Evolutionary conservation across 2,113 vertebrate species (phyloP).

Genomic region (Etia nguti): DNA sequence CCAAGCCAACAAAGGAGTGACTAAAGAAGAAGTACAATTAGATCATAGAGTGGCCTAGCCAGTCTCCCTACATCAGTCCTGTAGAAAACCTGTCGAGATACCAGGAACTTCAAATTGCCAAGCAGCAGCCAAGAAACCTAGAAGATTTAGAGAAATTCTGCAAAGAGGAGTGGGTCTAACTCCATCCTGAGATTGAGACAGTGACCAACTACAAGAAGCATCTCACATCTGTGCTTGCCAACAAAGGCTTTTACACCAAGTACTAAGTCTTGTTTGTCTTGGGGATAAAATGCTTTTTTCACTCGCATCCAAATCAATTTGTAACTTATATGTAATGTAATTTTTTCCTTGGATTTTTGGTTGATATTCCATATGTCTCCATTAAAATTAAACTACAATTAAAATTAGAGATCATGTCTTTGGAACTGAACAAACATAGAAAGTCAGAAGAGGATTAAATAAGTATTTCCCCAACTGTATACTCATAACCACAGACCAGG

Average conservation of each 20-base stretch:
- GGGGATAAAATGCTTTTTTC: not conserved
- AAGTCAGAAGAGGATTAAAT: not conserved
- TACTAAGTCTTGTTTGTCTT: not conserved
- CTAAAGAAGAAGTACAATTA: not conserved
- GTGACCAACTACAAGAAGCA: not conserved
- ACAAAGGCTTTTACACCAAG: not conserved
- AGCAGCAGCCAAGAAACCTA: not conserved
- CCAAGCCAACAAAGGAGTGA: not conserved
- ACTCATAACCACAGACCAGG: not conserved
- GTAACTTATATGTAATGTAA: not conserved
- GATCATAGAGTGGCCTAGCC: not conserved
- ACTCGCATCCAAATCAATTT: not conserved
- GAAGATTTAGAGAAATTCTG: not conserved
- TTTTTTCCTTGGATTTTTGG: accelerated
- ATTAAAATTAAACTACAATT: not conserved
- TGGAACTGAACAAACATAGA: not conserved
- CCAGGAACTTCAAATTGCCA: not conserved
- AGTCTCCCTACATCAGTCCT: not conserved
- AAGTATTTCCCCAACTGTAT: not conserved
- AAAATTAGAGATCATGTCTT: not conserved
- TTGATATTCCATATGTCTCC: not conserved
- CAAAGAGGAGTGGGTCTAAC: not conserved
- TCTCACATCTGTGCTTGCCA: not conserved
- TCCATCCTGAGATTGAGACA: not conserved
- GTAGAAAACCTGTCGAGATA: not conserved